phyloP scores from a whole-genome alignment of 2,113 vertebrate species.

The Oxyruncus cristatus region DNA sequence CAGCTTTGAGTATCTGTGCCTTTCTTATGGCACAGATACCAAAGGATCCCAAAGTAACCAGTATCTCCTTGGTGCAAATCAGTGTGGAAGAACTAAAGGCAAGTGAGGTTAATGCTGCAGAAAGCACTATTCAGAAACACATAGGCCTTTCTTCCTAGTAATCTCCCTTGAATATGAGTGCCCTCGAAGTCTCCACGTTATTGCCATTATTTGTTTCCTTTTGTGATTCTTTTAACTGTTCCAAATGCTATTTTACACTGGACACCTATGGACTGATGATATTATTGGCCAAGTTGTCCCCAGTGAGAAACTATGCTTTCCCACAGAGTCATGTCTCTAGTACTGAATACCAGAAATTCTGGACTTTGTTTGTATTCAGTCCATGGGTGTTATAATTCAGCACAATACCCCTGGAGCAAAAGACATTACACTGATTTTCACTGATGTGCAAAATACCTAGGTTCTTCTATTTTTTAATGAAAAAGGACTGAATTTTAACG shows the following conservation, averaged over 20 bases:
- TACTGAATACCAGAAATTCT: background rate
- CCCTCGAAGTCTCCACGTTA: background rate
- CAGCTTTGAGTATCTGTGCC: background rate
- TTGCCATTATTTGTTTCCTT: background rate
- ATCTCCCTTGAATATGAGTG: background rate
- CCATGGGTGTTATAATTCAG: background rate
- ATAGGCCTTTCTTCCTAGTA: background rate
- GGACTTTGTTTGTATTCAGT: background rate
- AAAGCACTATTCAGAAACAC: background rate
- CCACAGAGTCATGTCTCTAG: background rate
- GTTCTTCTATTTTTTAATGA: background rate
- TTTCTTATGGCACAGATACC: background rate
- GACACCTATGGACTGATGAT: background rate
- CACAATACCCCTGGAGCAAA: background rate
- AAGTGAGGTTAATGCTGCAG: background rate
- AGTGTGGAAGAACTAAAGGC: background rate
- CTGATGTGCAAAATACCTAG: background rate
- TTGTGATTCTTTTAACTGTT: background rate
- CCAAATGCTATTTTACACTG: background rate
- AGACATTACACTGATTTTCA: background rate
- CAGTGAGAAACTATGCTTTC: background rate
- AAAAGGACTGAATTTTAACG: background rate
- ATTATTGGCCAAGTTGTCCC: background rate
- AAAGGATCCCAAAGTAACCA: background rate
- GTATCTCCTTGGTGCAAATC: background rate